phyloP scores from a whole-genome alignment of 2,888 invertebrate genomes.

The Drosophila hamatofila region DNA sequence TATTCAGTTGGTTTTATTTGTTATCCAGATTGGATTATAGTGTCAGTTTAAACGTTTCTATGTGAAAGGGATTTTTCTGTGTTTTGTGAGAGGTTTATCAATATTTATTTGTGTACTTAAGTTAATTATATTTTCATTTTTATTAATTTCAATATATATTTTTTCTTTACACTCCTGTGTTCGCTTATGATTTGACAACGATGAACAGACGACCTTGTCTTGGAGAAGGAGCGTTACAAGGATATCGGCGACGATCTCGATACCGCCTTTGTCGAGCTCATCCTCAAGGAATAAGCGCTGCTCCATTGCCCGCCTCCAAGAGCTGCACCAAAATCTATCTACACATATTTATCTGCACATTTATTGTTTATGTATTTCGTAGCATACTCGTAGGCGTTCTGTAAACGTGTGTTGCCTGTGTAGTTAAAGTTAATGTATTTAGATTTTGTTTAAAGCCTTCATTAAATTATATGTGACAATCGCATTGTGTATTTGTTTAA shows the following conservation, averaged over 20 bases:
- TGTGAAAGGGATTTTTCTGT: conserved; percentile 24
- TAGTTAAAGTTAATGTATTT: conserved; percentile 45
- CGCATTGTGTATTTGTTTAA: conserved; percentile 81
- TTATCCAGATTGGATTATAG: conserved; percentile 3
- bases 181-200: conserved; percentile 56
- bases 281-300: conserved; percentile 88
- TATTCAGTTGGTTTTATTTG: conserved; percentile 19
- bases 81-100: conserved; percentile 44
- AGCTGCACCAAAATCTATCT: conserved; percentile 50
- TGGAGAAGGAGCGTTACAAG: conserved; percentile 99
- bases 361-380: conserved; percentile 50
- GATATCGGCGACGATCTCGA: conserved; percentile 99
- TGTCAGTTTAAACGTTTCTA: conserved; percentile 24
- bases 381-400: conserved; percentile 64
- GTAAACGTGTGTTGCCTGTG: conserved; percentile 52
- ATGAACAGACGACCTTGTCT: conserved; percentile 93
- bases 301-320: conserved; percentile 51
- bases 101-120: conserved; percentile 40
- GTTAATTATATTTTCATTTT: conserved; percentile 40
- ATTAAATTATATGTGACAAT: conserved; percentile 55
- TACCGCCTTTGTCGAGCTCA: conserved; percentile 98
- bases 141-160: conserved; percentile 57
- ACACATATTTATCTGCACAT: conserved; percentile 43
- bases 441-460: conserved; percentile 53
- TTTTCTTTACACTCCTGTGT: conserved; percentile 40